Percentiles rank a stretch among this genome's conserved stretches.
These are phyloP conservation scores for Trachelus tabidus DNA, from an alignment of 2,888 invertebrate genomes.

Conservation along the genomic window DNA sequence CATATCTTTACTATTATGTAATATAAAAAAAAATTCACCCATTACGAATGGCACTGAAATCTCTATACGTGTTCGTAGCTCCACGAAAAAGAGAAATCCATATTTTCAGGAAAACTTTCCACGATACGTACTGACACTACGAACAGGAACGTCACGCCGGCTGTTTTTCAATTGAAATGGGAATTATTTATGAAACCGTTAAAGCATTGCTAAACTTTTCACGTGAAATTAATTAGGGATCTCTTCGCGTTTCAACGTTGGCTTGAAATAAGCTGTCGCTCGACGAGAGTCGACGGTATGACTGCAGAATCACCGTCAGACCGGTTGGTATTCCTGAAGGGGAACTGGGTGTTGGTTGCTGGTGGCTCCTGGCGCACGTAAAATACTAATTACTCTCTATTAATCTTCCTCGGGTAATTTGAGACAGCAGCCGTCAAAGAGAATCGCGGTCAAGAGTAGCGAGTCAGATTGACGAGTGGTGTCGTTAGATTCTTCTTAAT, in stretches of 20 bases:
- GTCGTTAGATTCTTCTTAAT: not conserved
- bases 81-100: not conserved
- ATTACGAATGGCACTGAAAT: not conserved
- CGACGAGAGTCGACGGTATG: not conserved
- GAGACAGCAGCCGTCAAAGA: not conserved
- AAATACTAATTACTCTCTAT: not conserved
- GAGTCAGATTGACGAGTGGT: not conserved
- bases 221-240: conserved; percentile 38
- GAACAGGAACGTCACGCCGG: not conserved
- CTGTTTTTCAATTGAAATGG: not conserved
- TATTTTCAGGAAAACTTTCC: not conserved
- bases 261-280: not conserved
- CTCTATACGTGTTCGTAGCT: not conserved
- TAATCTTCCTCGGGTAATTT: not conserved
- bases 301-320: not conserved
- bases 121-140: not conserved
- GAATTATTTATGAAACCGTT: not conserved
- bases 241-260: conserved; percentile 22
- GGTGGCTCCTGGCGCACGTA: not conserved
- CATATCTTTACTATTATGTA: not conserved
- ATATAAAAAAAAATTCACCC: not conserved
- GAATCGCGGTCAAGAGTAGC: not conserved
- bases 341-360: not conserved
- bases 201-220: conserved; percentile 25
- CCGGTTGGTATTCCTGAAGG: not conserved